Conservation (phyloP, 2,888 invertebrate species). For the Lissocephala sabroskyi region DNA sequence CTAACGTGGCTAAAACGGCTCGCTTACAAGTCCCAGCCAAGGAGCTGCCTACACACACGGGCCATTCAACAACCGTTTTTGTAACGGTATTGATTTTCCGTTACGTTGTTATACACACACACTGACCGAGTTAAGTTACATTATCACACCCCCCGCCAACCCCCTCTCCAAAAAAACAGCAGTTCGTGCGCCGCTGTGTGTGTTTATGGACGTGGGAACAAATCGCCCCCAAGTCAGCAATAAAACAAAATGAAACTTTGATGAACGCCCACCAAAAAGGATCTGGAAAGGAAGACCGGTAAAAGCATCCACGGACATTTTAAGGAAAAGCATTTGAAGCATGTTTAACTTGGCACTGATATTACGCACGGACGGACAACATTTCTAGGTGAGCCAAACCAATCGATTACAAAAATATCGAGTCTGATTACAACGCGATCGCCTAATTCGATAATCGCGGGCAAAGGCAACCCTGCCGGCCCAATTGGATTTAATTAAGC, state of each 20-base stretch:
- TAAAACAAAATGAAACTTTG: neutral
- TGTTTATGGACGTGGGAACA: conserved; percentile 3
- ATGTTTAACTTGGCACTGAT: conserved; percentile 61
- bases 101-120: conserved; percentile 61
- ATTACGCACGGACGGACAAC: conserved; percentile 56
- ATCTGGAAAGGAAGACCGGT: no score
- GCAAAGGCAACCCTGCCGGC: no score
- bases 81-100: conserved; percentile 57
- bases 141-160: neutral
- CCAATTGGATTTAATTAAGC: conserved; percentile 18
- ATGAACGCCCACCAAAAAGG: no score
- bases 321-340: conserved; percentile 36
- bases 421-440: no score
- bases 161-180: neutral
- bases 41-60: neutral
- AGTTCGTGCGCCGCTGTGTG: conserved; percentile 6
- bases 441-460: no score
- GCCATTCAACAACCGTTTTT: conserved; percentile 48
- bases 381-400: conserved; percentile 48
- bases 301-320: conserved; percentile 7
- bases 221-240: neutral
- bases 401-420: no score
- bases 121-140: conserved; percentile 52
- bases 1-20: neutral
- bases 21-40: neutral